Base-by-base conservation (phyloP, 1,140 invertebrate genomes). In the Rhagoletis pomonella region DNA sequence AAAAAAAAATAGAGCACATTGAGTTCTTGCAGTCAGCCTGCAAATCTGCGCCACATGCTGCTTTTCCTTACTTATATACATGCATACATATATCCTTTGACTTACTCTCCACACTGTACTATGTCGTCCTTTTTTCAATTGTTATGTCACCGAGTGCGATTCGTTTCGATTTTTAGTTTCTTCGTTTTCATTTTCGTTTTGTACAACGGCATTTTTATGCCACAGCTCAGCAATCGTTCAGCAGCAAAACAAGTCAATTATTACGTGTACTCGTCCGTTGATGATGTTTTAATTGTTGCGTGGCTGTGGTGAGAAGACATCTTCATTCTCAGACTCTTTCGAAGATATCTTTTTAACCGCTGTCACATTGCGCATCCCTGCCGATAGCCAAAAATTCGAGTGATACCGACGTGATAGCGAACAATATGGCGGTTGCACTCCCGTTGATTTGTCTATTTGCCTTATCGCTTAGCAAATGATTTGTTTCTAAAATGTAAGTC, bases 381-480 rank as follows among this genome's bases (percentile, higher is more conserved):
- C 44, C 4, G 69, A 10, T 1, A 55, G 69, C 3, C 17, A 0
- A 81, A 29, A 3, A 14, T 39, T 1, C 73, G 47, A 81, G 47
- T 55, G 44, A 81, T 81, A 81, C 47, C 47, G 73, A 81, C 73
- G 73, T 81, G 73, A 81, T 81, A 81, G 50, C 73, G 47, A n/a
- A 81, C 73, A 81, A 81, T 81, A 29, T 19, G 44, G 47, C 47
- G 44, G 47, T 81, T 81, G 73, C 44, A 55, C 73, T 81, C 73
- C 73, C 73, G 73, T 81, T 81, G 73, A 55, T 81, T 81, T 81
- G 73, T 81, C 73, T 81, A 81, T 81, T 81, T 55, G 73, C n/a
- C 47, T 81, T 81, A 81, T 81, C 73, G 73, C 73, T 81, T 81
- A 81, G 47, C 50, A 81, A 81, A 81, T 81, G 47, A 81, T 81